Evolutionary conservation across 92 coral and sea anemone genomes (phyloP), one percentile per base, ranked within the genome.

Genomic region (Siderastrea radians): DNA sequence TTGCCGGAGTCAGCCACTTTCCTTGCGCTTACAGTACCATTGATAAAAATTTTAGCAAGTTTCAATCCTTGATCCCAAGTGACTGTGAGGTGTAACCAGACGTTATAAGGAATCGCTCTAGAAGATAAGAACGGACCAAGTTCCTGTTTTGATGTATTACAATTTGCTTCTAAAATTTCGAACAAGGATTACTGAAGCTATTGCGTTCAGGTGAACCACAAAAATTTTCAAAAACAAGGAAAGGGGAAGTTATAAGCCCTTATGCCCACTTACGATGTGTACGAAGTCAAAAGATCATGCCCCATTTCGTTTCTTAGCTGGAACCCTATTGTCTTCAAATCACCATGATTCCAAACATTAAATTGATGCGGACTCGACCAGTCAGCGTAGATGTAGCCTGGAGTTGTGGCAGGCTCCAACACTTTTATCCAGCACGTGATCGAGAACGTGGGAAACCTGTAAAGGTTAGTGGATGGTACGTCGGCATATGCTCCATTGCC

Each of bases 371-470:
- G 79, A 3, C 45, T 2, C 8, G 79, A 75, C 79, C 79, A 75
- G 55, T 75, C 79, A 10, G 79, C 79, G 17, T 50, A 75, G 66
- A 75, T 53, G 79, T 75, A 75, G 26, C 79, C 79, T 3, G 49
- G 49, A 75, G 6, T 54, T 57, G 54, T 75, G 60, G 79, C 79
- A 10, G 79, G 65, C 5, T 11, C 65, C 49, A 75, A 43, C 65
- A 75, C 79, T 47, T 75, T 75, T 13, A 75, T 51, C 79, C 79
- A 75, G 65, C 63, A 75, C 50, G 49, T 75, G 10, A 75, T 75
- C 26, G 79, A 26, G 43, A 75, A 75, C 43, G 66, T 13, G 11
- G 79, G 65, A 75, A 43, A 38, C 59, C 12, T n/a, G 3, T 14
- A 15, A 38, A 75, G 79, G 2, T 5, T 57, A 1, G 13, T 12